Evolutionary conservation across 2,113 vertebrate species (phyloP).

Genomic region (Microtus pennsylvanicus): DNA sequence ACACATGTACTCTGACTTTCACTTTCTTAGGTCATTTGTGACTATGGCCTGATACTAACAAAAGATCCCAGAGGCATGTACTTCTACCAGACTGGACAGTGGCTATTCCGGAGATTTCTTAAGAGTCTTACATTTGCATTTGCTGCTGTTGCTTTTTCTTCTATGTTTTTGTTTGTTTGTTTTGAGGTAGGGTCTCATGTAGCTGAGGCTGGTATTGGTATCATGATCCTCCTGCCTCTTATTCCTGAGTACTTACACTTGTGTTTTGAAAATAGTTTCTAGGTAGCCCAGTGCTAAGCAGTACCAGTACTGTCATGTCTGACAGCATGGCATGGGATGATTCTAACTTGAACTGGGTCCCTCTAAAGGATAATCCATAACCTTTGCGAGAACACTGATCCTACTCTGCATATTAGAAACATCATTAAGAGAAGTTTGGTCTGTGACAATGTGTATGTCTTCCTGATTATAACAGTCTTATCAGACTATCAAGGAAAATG

Average conservation of each 20-base stretch:
- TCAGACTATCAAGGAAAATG: neutral
- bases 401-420: neutral
- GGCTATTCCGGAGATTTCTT: constrained; percentile 21
- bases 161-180: neutral
- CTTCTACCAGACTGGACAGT: neutral
- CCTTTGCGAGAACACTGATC: neutral
- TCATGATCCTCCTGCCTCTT: neutral
- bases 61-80: constrained; percentile 1
- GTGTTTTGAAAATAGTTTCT: constrained; percentile 44
- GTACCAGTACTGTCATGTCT: neutral
- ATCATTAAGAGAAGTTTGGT: constrained; percentile 10
- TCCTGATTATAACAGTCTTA: constrained; percentile 3
- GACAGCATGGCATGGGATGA: neutral
- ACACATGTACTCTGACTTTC: constrained; percentile 19
- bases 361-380: neutral
- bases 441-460: neutral
- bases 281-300: neutral
- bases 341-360: neutral
- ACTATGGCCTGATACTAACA: neutral
- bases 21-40: constrained; percentile 34
- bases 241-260: neutral
- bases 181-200: neutral
- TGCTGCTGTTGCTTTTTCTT: neutral
- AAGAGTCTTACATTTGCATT: neutral
- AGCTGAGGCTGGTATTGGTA: neutral